Evolutionary conservation across 2,113 vertebrate species (phyloP).

Genomic region (Oostethus manadensis): DNA sequence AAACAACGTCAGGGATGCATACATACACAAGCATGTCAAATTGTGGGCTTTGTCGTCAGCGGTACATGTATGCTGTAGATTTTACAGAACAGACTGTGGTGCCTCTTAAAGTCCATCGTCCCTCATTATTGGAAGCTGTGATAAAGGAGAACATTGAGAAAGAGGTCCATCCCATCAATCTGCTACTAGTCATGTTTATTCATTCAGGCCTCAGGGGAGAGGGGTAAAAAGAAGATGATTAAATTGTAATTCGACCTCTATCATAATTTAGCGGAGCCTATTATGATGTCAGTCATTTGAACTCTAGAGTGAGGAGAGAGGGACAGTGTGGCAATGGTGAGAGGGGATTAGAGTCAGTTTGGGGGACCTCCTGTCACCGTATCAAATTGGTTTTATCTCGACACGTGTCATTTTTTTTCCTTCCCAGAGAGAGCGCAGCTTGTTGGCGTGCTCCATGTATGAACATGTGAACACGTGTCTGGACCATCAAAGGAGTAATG

Average conservation of each 20-base stretch:
- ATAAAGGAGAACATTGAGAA: constrained; percentile 55
- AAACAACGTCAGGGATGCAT: too few relatives aligned
- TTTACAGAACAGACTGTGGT: too few relatives aligned
- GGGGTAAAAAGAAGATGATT: constrained; percentile 65
- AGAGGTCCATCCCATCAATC: constrained; percentile 61
- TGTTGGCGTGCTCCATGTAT: constrained; percentile 42
- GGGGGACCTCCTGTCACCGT: constrained; percentile 47
- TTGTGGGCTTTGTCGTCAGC: too few relatives aligned
- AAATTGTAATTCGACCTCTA: constrained; percentile 75
- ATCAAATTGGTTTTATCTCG: constrained; percentile 55
- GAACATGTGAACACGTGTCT: constrained; percentile 20
- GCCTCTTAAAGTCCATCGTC: background rate
- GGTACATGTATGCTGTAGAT: too few relatives aligned
- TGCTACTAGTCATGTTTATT: constrained; percentile 66
- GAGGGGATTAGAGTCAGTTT: constrained; percentile 52
- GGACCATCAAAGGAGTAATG: constrained; percentile 27
- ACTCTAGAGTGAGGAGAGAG: constrained; percentile 41
- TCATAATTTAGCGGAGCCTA: constrained; percentile 69
- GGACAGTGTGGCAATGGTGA: constrained; percentile 23
- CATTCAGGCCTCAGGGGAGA: constrained; percentile 61
- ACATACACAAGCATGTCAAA: too few relatives aligned
- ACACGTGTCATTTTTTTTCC: constrained; percentile 43
- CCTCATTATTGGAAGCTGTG: constrained; percentile 50
- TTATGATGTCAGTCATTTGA: constrained; percentile 71
- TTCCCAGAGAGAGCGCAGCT: constrained; percentile 39